Conservation (phyloP, 1,140 invertebrate genomes). For the Panagrolaimus sp. region DNA sequence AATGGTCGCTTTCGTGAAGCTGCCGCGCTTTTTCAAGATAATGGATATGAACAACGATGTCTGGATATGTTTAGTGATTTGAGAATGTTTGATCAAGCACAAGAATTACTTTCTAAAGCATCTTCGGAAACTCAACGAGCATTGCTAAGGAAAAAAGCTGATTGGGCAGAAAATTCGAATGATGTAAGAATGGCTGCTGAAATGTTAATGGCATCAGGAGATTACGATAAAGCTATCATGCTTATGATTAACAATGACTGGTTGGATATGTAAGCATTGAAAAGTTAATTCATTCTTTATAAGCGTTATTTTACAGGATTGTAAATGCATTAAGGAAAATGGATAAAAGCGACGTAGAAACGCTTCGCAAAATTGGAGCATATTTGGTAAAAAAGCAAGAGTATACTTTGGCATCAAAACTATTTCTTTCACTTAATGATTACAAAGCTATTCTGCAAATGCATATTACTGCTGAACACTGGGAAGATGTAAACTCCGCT, state of each 20-base stretch:
- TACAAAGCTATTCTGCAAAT: conserved; percentile 70
- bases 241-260: conserved; percentile 87
- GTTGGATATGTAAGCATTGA: conserved; percentile 72
- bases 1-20: conserved; percentile 82
- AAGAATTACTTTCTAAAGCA: conserved; percentile 61
- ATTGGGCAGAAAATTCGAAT: conserved; percentile 92
- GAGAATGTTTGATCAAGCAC: conserved; percentile 92
- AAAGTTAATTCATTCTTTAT: conserved; percentile 58
- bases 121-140: conserved; percentile 53
- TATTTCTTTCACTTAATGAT: conserved; percentile 69
- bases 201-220: conserved; percentile 89
- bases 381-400: conserved; percentile 70
- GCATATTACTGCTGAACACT: conserved; percentile 79
- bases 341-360: conserved; percentile 74
- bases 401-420: conserved; percentile 72
- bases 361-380: conserved; percentile 70
- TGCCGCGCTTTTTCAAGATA: conserved; percentile 75
- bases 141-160: conserved; percentile 65
- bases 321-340: conserved; percentile 67
- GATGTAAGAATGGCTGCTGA: conserved; percentile 86
- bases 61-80: conserved; percentile 91
- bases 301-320: conserved; percentile 68
- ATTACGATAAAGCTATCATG: conserved; percentile 79
- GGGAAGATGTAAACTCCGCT: conserved; percentile 74
- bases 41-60: conserved; percentile 73